These are phyloP conservation scores for Drosophila mettleri DNA, from an alignment of 2,888 invertebrate species.

Conservation along the genomic window DNA sequence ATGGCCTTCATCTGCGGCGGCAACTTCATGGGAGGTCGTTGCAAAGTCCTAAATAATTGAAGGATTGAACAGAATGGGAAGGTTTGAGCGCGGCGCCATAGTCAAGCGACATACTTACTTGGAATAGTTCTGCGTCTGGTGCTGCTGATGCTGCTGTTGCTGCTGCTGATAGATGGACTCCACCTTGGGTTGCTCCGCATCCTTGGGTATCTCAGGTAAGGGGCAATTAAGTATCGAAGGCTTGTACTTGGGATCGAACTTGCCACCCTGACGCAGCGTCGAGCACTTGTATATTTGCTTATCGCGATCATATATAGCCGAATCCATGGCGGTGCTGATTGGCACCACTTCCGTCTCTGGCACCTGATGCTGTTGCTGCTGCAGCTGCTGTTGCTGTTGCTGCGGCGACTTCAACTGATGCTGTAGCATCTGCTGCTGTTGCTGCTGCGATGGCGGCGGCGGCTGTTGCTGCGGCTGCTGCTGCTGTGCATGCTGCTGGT, in stretches of 20 bases:
- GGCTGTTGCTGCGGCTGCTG: conserved; percentile 63
- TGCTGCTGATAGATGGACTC: conserved; percentile 81
- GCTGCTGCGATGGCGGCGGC: conserved; percentile 73
- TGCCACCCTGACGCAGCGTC: conserved; percentile 84
- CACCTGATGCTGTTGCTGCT: conserved; percentile 54
- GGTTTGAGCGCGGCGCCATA: conserved; percentile 25
- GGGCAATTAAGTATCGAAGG: conserved; percentile 85
- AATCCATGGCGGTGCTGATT: conserved; percentile 77
- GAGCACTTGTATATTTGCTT: conserved; percentile 85
- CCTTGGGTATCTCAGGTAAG: conserved; percentile 85
- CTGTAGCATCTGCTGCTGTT: conserved; percentile 85
- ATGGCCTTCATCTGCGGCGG: conserved; percentile 85
- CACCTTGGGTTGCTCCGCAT: conserved; percentile 83
- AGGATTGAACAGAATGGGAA: conserved; percentile 9
- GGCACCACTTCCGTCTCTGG: conserved; percentile 65
- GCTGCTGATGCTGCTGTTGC: conserved; percentile 63
- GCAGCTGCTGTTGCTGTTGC: conserved; percentile 56
- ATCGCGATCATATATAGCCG: conserved; percentile 84
- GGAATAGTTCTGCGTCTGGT: conserved; percentile 75
- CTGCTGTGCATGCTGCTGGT: conserved; percentile 55
- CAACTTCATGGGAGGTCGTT: conserved; percentile 85
- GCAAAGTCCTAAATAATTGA: conserved; percentile 80
- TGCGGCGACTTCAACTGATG: conserved; percentile 66
- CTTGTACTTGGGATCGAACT: conserved; percentile 85
- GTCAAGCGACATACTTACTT: conserved; percentile 77